phyloP scores from a whole-genome alignment of 2,113 vertebrate species.

The Sturnus vulgaris region DNA sequence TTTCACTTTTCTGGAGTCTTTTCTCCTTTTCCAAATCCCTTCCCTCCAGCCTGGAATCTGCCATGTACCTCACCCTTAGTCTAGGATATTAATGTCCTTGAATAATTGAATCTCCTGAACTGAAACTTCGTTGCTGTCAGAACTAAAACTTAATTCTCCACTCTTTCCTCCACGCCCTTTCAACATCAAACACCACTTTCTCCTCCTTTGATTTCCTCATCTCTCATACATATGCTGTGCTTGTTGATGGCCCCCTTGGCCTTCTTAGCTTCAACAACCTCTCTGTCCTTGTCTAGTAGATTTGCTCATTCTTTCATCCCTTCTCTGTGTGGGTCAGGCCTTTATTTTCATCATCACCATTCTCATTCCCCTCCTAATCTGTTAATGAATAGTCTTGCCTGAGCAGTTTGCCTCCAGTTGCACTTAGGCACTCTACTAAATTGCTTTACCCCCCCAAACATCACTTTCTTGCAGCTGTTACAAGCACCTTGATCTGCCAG shows the following conservation, averaged over 20 bases:
- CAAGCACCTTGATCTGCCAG: background rate
- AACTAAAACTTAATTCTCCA: background rate
- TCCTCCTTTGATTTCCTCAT: background rate
- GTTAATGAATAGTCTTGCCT: conserved; percentile 17
- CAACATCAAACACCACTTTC: background rate
- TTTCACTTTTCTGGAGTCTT: background rate
- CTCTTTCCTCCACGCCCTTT: background rate
- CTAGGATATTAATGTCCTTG: background rate
- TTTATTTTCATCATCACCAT: conserved; percentile 18
- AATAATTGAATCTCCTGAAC: background rate
- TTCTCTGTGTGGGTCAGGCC: background rate
- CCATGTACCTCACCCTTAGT: background rate
- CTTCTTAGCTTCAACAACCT: background rate
- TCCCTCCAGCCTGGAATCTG: background rate
- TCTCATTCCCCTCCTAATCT: conserved; percentile 7
- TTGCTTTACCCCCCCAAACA: background rate
- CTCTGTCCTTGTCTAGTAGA: background rate
- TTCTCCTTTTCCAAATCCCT: background rate
- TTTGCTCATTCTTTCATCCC: background rate
- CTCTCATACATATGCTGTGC: background rate
- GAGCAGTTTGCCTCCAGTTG: background rate
- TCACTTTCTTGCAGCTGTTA: background rate
- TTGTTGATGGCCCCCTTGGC: background rate
- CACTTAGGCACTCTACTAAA: conserved; percentile 33
- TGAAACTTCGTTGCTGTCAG: background rate